Conservation (phyloP, 1,140 invertebrate species). For the Penaeus chinensis region DNA sequence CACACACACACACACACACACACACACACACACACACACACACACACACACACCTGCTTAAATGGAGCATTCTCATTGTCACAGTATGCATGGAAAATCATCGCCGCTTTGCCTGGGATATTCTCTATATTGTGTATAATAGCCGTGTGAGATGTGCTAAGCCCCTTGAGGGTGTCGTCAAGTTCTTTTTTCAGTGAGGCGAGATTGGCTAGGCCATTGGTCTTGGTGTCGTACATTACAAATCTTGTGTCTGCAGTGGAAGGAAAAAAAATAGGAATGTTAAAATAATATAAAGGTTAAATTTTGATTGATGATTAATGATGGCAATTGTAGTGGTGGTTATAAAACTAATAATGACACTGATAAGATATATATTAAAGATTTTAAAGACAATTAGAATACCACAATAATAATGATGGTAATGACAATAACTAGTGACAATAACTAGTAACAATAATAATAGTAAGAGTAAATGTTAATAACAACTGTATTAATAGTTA, state of each 20-base stretch:
- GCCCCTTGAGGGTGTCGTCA: conserved; percentile 31
- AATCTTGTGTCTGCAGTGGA: conserved; percentile 32
- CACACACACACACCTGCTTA: conserved; percentile 46
- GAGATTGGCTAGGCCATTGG: background rate
- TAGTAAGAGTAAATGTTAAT: too few species aligned
- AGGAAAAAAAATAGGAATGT: too few species aligned
- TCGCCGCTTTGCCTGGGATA: conserved; percentile 53
- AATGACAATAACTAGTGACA: too few species aligned
- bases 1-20: conserved; percentile 21
- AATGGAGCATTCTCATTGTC: conserved; percentile 62
- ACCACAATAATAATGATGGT: too few species aligned
- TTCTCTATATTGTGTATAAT: conserved; percentile 58
- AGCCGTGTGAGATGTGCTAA: conserved; percentile 39
- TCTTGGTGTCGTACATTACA: conserved; percentile 48
- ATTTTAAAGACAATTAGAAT: too few species aligned
- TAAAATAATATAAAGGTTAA: too few species aligned
- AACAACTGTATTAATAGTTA: too few species aligned
- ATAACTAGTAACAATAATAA: too few species aligned
- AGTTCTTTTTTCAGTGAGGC: conserved; percentile 39
- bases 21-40: background rate
- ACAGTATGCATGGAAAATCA: conserved; percentile 61
- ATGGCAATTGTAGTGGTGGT: too few species aligned
- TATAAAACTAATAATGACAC: too few species aligned
- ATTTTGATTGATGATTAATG: too few species aligned
- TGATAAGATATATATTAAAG: too few species aligned